Conservation (phyloP, 2,113 vertebrate species). For the Artemisiospiza belli region DNA sequence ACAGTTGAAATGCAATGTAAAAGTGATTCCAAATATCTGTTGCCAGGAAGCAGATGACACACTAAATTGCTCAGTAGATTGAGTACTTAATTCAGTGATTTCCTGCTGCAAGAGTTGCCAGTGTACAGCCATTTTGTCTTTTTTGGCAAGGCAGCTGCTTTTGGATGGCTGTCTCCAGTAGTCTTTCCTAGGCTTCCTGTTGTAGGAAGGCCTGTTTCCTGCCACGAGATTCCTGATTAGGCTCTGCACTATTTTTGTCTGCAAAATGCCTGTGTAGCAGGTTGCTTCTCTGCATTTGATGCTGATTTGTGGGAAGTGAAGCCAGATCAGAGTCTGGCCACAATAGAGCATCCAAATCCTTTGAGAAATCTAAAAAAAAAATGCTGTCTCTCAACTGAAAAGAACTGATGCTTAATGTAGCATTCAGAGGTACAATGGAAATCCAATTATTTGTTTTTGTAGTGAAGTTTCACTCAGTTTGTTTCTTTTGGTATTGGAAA, state of each 20-base stretch:
- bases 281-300: conserved; percentile 62
- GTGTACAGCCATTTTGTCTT: conserved; percentile 78
- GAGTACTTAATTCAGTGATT: conserved; percentile 80
- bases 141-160: conserved; percentile 74
- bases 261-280: conserved; percentile 45
- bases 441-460: not conserved
- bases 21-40: conserved; percentile 77
- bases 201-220: conserved; percentile 85
- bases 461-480: not conserved
- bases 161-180: conserved; percentile 80
- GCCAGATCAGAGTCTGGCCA: conserved; percentile 45
- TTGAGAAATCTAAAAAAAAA: conserved; percentile 43
- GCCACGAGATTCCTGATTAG: conserved; percentile 75
- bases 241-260: conserved; percentile 78
- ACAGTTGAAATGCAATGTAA: conserved; percentile 68
- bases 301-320: conserved; percentile 55
- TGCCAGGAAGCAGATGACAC: conserved; percentile 84
- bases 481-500: not conserved
- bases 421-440: not conserved
- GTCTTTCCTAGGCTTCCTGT: conserved; percentile 80
- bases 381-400: not conserved
- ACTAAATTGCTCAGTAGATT: conserved; percentile 79
- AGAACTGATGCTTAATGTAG: not conserved
- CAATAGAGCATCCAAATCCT: conserved; percentile 49
- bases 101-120: conserved; percentile 77